Evolutionary conservation across 2,888 invertebrate species (phyloP).

Genomic region (Sinhomidia bicolor): DNA sequence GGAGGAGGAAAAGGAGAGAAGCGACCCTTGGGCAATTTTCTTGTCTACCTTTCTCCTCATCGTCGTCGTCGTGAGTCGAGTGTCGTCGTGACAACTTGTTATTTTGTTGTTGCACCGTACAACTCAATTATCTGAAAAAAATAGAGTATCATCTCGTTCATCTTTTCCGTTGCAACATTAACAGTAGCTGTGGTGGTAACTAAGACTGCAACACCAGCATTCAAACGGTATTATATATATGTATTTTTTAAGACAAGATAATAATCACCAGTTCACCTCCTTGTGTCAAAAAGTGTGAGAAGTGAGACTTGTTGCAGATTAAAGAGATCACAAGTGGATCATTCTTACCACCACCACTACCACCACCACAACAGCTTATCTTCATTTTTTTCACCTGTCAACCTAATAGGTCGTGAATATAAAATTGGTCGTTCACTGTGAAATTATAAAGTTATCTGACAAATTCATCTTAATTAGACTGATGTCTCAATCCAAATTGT

Average conservation of each 20-base stretch:
- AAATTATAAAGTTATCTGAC: not conserved
- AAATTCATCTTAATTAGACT: slow-evolving; percentile 54
- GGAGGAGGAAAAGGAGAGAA: too few species aligned
- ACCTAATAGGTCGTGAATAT: not conserved
- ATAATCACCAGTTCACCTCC: not conserved
- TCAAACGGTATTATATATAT: too few species aligned
- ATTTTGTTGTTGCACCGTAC: too few species aligned
- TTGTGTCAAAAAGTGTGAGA: not conserved
- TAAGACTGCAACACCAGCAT: too few species aligned
- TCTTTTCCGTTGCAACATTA: too few species aligned
- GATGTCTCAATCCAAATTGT: slow-evolving; percentile 17
- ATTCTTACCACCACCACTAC: not conserved
- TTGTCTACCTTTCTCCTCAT: not conserved
- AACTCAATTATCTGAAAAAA: too few species aligned
- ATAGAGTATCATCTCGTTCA: too few species aligned
- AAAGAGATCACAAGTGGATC: not conserved
- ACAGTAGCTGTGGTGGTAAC: too few species aligned
- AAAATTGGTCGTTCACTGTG: too few species aligned
- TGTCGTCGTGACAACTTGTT: not conserved
- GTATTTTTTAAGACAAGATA: slow-evolving; percentile 46
- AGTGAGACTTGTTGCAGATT: too few species aligned
- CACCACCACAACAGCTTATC: not conserved
- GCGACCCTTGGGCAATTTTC: not conserved
- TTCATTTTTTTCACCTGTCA: slow-evolving; percentile 45
- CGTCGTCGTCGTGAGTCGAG: not conserved